phyloP scores from a whole-genome alignment of 2,797 vertebrate genomes.

The Megaceryle alcyon region DNA sequence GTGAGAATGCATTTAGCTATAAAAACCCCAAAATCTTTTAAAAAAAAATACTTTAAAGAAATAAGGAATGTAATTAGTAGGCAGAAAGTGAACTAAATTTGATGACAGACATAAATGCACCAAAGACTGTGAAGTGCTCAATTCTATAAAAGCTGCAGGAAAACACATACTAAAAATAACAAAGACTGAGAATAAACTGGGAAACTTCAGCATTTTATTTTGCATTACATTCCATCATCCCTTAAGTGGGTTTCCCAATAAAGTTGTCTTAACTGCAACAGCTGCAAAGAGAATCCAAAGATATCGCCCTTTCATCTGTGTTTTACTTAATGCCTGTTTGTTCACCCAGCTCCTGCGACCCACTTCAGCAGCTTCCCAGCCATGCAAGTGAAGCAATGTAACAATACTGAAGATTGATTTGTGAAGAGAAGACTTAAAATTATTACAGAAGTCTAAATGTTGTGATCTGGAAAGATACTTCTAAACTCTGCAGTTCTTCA shows the following conservation, averaged over 20 bases:
- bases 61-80: not conserved
- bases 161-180: not conserved
- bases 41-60: not conserved
- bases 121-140: not conserved
- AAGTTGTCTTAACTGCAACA: conserved; percentile 12
- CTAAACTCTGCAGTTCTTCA: not conserved
- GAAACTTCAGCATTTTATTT: not conserved
- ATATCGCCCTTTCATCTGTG: not conserved
- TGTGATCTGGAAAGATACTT: not conserved
- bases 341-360: not conserved
- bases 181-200: not conserved
- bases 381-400: not conserved
- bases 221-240: not conserved
- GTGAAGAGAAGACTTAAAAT: not conserved
- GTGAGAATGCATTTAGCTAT: not conserved
- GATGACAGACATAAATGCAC: not conserved
- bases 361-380: not conserved
- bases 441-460: not conserved
- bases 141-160: not conserved
- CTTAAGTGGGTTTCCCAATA: not conserved
- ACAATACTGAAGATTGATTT: not conserved
- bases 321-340: not conserved
- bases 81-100: not conserved
- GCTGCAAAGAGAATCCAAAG: not conserved
- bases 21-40: not conserved